Base-by-base conservation (phyloP, 2,113 vertebrate species). In the Datnioides undecimradiatus region DNA sequence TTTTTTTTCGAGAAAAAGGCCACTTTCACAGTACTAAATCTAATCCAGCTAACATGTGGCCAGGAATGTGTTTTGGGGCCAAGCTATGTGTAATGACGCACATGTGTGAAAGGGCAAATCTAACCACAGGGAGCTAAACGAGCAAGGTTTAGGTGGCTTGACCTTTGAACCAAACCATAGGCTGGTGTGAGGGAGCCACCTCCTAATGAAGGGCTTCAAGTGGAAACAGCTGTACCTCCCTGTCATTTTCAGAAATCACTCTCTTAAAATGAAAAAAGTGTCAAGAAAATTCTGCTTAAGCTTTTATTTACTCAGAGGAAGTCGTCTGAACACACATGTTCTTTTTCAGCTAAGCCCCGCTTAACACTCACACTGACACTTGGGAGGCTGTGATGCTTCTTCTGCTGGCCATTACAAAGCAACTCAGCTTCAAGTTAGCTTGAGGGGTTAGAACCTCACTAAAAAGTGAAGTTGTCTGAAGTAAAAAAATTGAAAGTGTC, bases 151-250 rank as follows among this genome's bases (percentile, higher is more conserved):
- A 87, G 87, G 85, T 79, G 87, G 77, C 82, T 83, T 90, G 92
- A 92, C 87, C 88, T 92, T 76, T 92, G 88, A 92, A 80, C 92
- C 70, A 19, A 49, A 83, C 87, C 87, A 86, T 88, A 80, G 76
- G 71, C 79, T 73, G 75, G 83, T 74, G 90, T 60, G 80, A 90
- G 69, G 76, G 68, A 80, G 82, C 63, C 80, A 78, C 79, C 63
- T 84, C 87, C 87, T 92, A 90, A 93, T 91, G 91, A 90, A 83
- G 75, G 90, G 80, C 76, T 80, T 43, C 76, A 76, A 79, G 80
- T 76, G 67, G 59, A 87, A 88, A 77, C 83, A 43, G 68, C 72
- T 76, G 19, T 34, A 48, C 40, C 59, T 46, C 76, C 76, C 74
- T 84, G 83, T 89, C 87, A 82, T 88, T 90, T 83, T 57, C 79